Evolutionary conservation across 2,113 vertebrate species (phyloP), one percentile per base, ranked within the genome.

Genomic region (Anarrhichthys ocellatus): DNA sequence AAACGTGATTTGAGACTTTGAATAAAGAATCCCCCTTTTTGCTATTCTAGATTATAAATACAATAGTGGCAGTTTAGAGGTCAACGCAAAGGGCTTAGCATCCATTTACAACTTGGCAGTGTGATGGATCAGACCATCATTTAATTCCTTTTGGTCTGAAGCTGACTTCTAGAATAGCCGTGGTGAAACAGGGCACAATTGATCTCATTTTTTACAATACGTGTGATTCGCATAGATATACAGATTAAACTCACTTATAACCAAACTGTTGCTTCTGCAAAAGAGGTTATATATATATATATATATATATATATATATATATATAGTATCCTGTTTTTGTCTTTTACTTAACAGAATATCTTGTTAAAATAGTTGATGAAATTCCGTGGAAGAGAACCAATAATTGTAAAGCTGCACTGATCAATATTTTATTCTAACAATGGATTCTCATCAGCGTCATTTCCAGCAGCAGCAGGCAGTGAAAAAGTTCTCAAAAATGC

Each of bases 1-100:
- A 62, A 77, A 59, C 18, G 0, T 52, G 61, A 68, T 76, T 63
- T 56, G 5, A 56, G 27, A 72, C 40, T 65, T 24, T 68, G 54
- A 69, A 52, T 48, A 42, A 54, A 14, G 34, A 48, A 34, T 34
- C 4, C 17, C 9, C 11, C 7, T 36, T 59, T 38, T 36, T 24
- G 15, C 13, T 63, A 66, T 13, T 58, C 5, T 14, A 22, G 32
- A 54, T 44, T 4, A 2, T 14, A 32, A 44, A 70, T 22, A 27
- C 29, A 48, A 40, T 44, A 81, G 10, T 1, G 32, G 36, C 27
- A 56, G 61, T 70, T 71, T 48, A 44, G 34, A 61, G 11, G 8
- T n/a, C 58, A 11, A 18, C 52, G 34, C 27, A 65, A 34, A 65
- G 44, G 6, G 2, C 56, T 56, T 68, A 11, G 42, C 32, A 48